Conservation (phyloP, 2,797 vertebrate species). For the Mormyrus proboscirostris region DNA sequence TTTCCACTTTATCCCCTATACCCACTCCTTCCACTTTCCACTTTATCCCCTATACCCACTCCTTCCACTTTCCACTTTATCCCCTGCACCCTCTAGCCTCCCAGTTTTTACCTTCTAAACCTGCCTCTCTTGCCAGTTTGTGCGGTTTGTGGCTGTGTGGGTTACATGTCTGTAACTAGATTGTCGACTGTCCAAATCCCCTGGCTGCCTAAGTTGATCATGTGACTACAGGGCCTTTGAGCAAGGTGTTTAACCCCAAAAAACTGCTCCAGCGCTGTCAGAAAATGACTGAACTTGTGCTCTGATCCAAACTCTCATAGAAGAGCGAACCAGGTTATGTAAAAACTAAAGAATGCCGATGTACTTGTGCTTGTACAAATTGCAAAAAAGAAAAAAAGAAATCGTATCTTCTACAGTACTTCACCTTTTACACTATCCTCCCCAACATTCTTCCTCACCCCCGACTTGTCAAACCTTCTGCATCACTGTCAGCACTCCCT, state of each 20-base stretch:
- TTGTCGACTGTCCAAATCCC: background rate
- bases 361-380: background rate
- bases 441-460: background rate
- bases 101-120: background rate
- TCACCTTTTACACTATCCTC: background rate
- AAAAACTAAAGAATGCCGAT: background rate
- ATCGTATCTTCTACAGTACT: background rate
- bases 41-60: background rate
- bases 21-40: background rate
- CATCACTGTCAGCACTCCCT: background rate
- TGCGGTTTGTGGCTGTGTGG: background rate
- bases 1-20: background rate
- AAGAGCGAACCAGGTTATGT: background rate
- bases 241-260: background rate
- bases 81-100: background rate
- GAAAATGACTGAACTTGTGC: background rate
- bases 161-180: background rate
- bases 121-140: background rate
- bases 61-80: too few species aligned
- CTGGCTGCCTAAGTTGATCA: background rate
- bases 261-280: background rate
- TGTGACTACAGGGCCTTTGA: background rate
- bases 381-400: background rate
- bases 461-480: background rate
- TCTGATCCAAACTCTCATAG: background rate